Conservation (phyloP, 2,888 invertebrate genomes). For the Cataglyphis albicans region DNA sequence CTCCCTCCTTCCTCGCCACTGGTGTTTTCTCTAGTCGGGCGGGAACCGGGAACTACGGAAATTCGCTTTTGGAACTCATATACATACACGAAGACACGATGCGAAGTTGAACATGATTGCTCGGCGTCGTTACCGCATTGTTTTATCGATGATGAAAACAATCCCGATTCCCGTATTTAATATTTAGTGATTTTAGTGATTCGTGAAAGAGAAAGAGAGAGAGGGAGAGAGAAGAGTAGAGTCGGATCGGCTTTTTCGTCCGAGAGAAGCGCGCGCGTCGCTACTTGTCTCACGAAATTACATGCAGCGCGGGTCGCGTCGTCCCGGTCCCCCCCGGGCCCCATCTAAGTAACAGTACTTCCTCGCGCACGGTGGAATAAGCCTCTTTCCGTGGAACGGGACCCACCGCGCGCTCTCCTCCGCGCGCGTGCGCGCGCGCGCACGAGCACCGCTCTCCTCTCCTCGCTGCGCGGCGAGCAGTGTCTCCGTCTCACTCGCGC, state of each 20-base stretch:
- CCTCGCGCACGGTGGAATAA: slow-evolving; percentile 74
- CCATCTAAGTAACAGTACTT: slow-evolving; percentile 81
- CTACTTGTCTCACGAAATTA: slow-evolving; percentile 27
- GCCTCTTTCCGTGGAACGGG: slow-evolving; percentile 79
- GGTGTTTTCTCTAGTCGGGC: slow-evolving; percentile 19
- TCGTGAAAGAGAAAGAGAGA: background rate
- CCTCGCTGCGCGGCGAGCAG: background rate
- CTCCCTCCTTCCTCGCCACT: background rate
- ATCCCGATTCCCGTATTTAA: background rate
- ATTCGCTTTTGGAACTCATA: background rate
- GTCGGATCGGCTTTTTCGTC: background rate
- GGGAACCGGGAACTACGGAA: slow-evolving; percentile 7
- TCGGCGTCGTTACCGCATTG: background rate
- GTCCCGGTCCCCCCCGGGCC: slow-evolving; percentile 68
- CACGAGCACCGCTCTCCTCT: slow-evolving; percentile 8
- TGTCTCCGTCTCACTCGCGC: slow-evolving; percentile 37
- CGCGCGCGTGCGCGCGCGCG: slow-evolving; percentile 45
- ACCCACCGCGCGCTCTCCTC: slow-evolving; percentile 68
- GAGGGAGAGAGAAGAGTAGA: background rate
- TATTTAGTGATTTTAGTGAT: background rate
- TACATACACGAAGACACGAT: background rate
- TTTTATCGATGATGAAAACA: background rate
- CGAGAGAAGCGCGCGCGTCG: background rate
- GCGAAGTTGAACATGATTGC: background rate
- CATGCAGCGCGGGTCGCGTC: slow-evolving; percentile 61